Evolutionary conservation across 2,797 vertebrate species (phyloP).

Genomic region (Falco biarmicus): DNA sequence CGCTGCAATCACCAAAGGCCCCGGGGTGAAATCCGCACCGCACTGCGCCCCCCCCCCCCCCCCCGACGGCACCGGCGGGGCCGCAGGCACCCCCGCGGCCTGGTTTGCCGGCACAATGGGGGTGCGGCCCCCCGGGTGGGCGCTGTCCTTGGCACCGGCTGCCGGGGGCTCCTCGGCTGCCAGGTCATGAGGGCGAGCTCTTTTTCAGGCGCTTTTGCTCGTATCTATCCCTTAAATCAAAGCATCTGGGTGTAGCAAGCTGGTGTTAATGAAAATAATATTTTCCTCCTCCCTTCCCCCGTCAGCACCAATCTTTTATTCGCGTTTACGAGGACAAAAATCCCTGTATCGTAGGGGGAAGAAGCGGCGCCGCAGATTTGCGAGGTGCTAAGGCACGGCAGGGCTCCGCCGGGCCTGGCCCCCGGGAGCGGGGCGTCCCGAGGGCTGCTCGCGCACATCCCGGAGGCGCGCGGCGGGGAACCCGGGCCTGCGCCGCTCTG

Average conservation of each 20-base stretch:
- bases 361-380: neutral
- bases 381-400: neutral
- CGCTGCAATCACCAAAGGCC: neutral
- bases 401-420: no score
- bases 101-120: neutral
- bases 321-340: neutral
- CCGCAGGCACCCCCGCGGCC: no score
- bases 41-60: fast-evolving
- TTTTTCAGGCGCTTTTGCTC: neutral
- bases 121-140: neutral
- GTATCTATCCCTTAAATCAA: neutral
- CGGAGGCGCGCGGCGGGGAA: neutral
- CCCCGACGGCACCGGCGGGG: fast-evolving
- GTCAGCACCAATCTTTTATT: neutral
- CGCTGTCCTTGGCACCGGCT: no score
- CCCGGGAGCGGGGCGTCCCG: neutral
- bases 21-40: fast-evolving
- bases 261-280: neutral
- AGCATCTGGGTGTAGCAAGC: neutral
- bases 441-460: neutral
- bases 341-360: neutral
- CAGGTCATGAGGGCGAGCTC: neutral
- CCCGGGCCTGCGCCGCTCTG: fast-evolving
- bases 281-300: neutral
- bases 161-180: neutral